Conservation (phyloP, 2,113 vertebrate species). For the Muntiacus muntjak region DNA sequence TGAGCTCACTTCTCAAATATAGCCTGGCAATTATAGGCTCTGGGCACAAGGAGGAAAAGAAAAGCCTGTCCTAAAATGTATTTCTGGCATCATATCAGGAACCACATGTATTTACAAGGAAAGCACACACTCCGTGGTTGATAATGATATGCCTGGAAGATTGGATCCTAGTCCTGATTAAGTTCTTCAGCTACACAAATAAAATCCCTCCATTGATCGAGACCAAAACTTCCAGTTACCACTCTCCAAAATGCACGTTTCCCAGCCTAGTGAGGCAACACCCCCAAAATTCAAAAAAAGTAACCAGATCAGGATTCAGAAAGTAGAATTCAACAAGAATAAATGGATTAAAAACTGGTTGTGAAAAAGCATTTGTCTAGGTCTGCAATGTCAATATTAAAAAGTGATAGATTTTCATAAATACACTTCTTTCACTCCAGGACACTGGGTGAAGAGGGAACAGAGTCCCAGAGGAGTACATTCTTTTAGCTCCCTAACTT, state of each 20-base stretch:
- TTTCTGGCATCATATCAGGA: slow-evolving; percentile 66
- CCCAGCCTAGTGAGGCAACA: slow-evolving; percentile 1
- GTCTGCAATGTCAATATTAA: not conserved
- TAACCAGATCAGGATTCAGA: slow-evolving; percentile 15
- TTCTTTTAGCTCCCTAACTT: not conserved
- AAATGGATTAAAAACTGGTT: not conserved
- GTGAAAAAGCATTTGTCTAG: not conserved
- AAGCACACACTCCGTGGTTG: slow-evolving; percentile 69
- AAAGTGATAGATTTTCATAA: not conserved
- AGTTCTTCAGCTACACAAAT: not conserved
- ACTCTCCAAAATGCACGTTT: not conserved
- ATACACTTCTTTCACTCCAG: not conserved
- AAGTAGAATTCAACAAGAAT: not conserved
- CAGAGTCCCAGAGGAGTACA: fast-evolving
- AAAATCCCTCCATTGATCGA: not conserved
- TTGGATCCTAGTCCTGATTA: not conserved
- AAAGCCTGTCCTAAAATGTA: slow-evolving; percentile 64
- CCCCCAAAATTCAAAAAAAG: not conserved
- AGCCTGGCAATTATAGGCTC: slow-evolving; percentile 70
- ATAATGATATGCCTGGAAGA: slow-evolving; percentile 70
- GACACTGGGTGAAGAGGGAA: not conserved
- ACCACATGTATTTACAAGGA: slow-evolving; percentile 76
- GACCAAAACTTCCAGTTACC: slow-evolving; percentile 10
- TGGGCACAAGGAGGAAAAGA: slow-evolving; percentile 69
- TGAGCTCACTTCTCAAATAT: slow-evolving; percentile 71